These are phyloP conservation scores for Leucoptera coffeella DNA, from an alignment of 2,888 invertebrate species.

Conservation along the genomic window DNA sequence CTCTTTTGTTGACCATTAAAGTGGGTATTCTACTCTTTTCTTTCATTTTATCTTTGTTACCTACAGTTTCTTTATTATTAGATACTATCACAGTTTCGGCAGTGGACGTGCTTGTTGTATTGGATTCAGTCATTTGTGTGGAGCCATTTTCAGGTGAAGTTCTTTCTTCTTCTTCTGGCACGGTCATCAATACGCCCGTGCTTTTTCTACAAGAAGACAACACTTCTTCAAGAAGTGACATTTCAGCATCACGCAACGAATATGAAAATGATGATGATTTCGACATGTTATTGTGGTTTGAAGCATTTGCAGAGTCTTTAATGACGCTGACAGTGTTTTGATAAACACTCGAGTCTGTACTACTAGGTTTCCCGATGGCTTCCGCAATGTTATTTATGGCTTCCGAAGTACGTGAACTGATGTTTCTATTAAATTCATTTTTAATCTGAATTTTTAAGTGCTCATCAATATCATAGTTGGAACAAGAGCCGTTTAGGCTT, in stretches of 20 bases:
- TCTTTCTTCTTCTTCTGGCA: conserved; percentile 59
- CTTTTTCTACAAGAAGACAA: conserved; percentile 36
- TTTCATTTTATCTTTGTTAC: conserved; percentile 27
- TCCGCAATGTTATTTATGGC: no score
- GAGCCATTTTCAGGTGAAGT: conserved; percentile 43
- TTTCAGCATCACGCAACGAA: conserved; percentile 22
- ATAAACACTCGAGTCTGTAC: conserved; percentile 18
- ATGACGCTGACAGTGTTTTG: conserved; percentile 38
- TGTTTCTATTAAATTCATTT: conserved; percentile 42
- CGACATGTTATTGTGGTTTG: conserved; percentile 20
- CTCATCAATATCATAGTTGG: conserved; percentile 38
- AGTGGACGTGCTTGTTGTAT: conserved; percentile 62
- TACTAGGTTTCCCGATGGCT: not conserved
- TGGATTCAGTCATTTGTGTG: conserved; percentile 59
- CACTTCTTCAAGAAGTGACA: conserved; percentile 39
- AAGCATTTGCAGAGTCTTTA: no score
- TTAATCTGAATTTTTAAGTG: conserved; percentile 40
- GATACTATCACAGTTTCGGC: conserved; percentile 66
- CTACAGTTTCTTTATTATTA: conserved; percentile 35
- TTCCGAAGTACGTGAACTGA: conserved; percentile 24
- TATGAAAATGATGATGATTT: conserved; percentile 36
- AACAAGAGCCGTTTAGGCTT: conserved; percentile 25
- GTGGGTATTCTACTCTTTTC: conserved; percentile 55
- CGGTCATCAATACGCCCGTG: conserved; percentile 46
- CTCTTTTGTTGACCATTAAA: conserved; percentile 39